phyloP scores from a whole-genome alignment of 1,140 invertebrate species.

The Trichonephila clavipes region DNA sequence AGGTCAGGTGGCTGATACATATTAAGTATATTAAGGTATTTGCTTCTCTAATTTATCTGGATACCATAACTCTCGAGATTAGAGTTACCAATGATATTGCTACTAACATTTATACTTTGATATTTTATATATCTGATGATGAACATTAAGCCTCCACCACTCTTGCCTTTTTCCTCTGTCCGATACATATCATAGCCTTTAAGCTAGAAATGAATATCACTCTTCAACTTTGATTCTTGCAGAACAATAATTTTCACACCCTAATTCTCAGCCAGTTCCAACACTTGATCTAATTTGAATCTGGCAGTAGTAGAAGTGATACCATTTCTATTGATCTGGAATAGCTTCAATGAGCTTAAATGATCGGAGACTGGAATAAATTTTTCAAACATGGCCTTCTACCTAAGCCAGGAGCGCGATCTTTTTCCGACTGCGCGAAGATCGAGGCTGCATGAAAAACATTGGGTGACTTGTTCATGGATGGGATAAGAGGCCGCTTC shows the following conservation, averaged over 20 bases:
- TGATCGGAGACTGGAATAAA: background rate
- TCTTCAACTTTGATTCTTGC: background rate
- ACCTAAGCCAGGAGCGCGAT: constrained; percentile 1
- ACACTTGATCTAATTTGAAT: constrained; percentile 5
- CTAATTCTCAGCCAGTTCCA: background rate
- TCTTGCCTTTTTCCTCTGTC: too few relatives aligned
- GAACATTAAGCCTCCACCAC: too few relatives aligned
- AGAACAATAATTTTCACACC: background rate
- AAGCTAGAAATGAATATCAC: background rate
- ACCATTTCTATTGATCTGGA: background rate
- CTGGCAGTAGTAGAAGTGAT: background rate
- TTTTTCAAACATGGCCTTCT: background rate
- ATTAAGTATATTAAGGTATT: too few relatives aligned
- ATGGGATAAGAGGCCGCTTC: constrained; percentile 2
- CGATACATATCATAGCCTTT: background rate
- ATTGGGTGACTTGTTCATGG: background rate
- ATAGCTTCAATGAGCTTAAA: background rate
- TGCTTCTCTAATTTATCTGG: too few relatives aligned
- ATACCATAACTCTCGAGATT: too few relatives aligned
- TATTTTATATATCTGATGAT: too few relatives aligned
- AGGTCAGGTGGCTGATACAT: too few relatives aligned
- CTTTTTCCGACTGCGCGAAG: constrained; percentile 38
- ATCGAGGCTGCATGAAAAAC: background rate
- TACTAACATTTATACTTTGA: too few relatives aligned
- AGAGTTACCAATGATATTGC: too few relatives aligned